These are phyloP conservation scores for Nasua narica DNA, from an alignment of 2,797 vertebrate species.

Conservation along the genomic window DNA sequence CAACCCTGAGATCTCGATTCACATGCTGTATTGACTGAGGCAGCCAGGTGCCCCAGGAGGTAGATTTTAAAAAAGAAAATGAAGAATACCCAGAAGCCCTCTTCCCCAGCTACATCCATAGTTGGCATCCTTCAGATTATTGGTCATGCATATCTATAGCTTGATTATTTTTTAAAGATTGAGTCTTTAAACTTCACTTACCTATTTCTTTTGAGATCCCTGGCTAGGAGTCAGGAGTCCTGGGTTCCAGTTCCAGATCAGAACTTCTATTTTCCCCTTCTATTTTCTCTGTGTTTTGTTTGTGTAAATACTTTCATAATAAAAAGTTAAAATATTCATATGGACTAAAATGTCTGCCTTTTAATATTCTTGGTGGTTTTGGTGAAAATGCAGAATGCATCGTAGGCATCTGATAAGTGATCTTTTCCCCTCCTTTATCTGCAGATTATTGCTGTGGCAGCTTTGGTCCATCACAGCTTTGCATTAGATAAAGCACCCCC, in stretches of 20 bases:
- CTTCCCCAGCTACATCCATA: neutral
- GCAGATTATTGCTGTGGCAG: constrained; percentile 93
- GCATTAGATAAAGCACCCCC: constrained; percentile 95
- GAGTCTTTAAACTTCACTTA: neutral
- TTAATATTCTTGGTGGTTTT: constrained; percentile 20
- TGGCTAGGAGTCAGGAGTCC: neutral
- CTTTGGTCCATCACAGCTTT: constrained; percentile 92
- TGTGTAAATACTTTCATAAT: constrained; percentile 1
- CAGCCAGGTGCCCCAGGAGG: neutral
- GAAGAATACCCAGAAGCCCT: neutral
- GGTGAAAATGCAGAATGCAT: constrained; percentile 3
- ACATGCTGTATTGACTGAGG: neutral
- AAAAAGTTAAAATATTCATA: constrained; percentile 2
- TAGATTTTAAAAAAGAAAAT: neutral
- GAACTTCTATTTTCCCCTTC: neutral
- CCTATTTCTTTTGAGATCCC: neutral
- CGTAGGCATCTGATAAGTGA: neutral
- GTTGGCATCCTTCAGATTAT: neutral
- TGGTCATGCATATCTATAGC: neutral
- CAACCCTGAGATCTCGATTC: neutral
- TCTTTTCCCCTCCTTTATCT: constrained; percentile 49
- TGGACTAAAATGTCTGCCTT: neutral
- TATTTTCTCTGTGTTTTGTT: neutral
- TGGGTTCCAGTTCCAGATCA: neutral
- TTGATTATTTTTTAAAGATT: neutral